Base-by-base conservation (phyloP, 2,113 vertebrate species). In the Caracal caracal region DNA sequence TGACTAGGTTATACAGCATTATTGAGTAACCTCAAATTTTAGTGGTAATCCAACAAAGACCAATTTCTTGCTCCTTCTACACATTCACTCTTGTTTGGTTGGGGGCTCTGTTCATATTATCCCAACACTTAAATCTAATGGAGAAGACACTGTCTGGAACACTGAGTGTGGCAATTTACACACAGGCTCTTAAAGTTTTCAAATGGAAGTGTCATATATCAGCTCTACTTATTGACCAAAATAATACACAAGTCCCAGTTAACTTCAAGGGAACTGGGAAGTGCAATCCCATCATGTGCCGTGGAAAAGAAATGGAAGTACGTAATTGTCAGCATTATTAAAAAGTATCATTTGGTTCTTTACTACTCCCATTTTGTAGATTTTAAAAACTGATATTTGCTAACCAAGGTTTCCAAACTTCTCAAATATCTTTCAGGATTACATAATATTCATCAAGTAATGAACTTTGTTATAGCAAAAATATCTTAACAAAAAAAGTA, bases 401-500 rank as follows among this genome's bases (percentile, higher is more conserved):
- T 75, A 47, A 75, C 71, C 26, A 75, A 75, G 24, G 28, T 75
- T 47, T 28, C 13, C 40, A 75, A 30, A 75, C 73, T 47, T 71
- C 35, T 2, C n/a, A 37, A 37, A 37, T 10, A 37, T 37, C 24
- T 75, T 47, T 43, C 33, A 83, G 22, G 28, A n/a, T 78, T 20
- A 93, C 10, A 70, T 40, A 68, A 76, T n/a, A 59, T 40, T 93
- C 20, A 88, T 70, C 33, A 88, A 53, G 6, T 43, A 92, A n/a
- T 11, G 5, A 93, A 59, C 75, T 95, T 3, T 56, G 30, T 37
- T 68, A 88, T 9, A 59, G 33, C 16, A 61, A 84, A 40, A 70
- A 33, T 82, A 56, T 59, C 17, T 68, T 33, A 75, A 61, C 3
- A 9, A n/a, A 88, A 49, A 87, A 47, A 59, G 1, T 35, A 59